Base-by-base conservation (phyloP, 2,113 vertebrate genomes). In the Tautogolabrus adspersus region DNA sequence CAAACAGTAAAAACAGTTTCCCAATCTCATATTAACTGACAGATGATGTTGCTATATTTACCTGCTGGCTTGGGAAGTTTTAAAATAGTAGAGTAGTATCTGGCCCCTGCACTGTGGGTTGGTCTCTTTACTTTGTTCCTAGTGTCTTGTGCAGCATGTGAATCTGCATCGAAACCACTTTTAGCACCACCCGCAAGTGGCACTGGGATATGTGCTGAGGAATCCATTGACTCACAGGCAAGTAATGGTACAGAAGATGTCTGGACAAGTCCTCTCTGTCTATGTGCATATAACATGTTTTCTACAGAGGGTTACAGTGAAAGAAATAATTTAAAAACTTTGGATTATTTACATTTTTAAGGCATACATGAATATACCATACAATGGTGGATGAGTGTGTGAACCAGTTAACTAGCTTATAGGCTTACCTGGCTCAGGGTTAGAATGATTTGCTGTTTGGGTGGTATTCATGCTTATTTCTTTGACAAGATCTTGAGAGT, bases 101-200 rank as follows among this genome's bases (percentile, higher is more conserved):
- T 65, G 30, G 86, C 76, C 66, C 84, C 87, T 12, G 87, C 80
- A 66, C 90, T 93, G 63, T 79, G 88, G 59, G 82, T 81, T 56
- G 80, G 87, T 66, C 91, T 94, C 63, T 70, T 74, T 11, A 78
- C 62, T 84, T 93, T 95, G 75, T 83, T 68, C 78, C 94, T 81
- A 77, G 69, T 70, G 75, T 83, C 92, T 74, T 89, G 7, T 75
- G 86, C 87, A 77, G 83, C 38, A 22, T 95, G 89, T 54, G 65
- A 71, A 47, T 64, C 6, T 0, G 82, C 90, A 76, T 92, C 88
- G 59, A 91, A 85, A 55, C 75, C 77, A 58, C 72, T 42, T 1
- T 92, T 82, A 49, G 91, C 63, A 72, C 90, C 72, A 62, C 72
- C 42, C 3, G 38, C 60, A 19, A 69, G 47, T 13, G 65, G 62